Conservation (phyloP, 2,113 vertebrate species). For the Sinocyclocheilus rhinocerous region DNA sequence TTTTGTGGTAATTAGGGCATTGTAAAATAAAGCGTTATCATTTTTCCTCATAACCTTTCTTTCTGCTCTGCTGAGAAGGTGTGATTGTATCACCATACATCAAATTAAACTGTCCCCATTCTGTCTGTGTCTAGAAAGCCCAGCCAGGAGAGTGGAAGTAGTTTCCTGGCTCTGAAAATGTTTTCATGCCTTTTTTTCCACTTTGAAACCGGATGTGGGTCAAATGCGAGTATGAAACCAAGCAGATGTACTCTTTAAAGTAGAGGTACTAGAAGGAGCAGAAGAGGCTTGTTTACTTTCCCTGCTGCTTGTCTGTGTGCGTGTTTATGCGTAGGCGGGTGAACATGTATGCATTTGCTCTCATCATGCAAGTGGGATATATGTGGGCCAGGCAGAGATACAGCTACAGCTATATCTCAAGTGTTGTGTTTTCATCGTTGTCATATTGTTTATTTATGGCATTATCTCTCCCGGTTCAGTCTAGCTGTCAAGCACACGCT, state of each 20-base stretch:
- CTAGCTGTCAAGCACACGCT: not conserved
- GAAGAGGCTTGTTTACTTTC: slow-evolving; percentile 15
- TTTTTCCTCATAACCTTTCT: slow-evolving; percentile 69
- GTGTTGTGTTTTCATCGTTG: slow-evolving; percentile 9
- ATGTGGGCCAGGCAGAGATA: not conserved
- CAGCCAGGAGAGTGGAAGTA: slow-evolving; percentile 63
- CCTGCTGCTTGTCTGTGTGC: not conserved
- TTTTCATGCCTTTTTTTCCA: slow-evolving; percentile 49
- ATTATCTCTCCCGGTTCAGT: slow-evolving; percentile 4
- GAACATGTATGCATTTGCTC: not conserved
- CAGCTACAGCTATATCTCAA: not conserved
- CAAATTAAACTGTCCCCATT: slow-evolving; percentile 77
- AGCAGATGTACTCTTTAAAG: slow-evolving; percentile 55
- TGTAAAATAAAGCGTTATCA: slow-evolving; percentile 68
- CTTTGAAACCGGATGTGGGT: slow-evolving; percentile 60
- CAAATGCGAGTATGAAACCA: slow-evolving; percentile 54
- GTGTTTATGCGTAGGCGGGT: not conserved
- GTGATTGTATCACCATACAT: slow-evolving; percentile 73
- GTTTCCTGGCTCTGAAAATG: slow-evolving; percentile 61
- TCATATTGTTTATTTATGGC: not conserved
- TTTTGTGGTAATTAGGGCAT: slow-evolving; percentile 68
- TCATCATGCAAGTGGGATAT: slow-evolving; percentile 7
- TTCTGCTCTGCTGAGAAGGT: slow-evolving; percentile 73
- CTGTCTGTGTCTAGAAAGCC: slow-evolving; percentile 70
- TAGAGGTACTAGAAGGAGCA: slow-evolving; percentile 35